These are phyloP conservation scores for Neotoxoptera formosana DNA, from an alignment of 1,140 invertebrate species.

Conservation along the genomic window DNA sequence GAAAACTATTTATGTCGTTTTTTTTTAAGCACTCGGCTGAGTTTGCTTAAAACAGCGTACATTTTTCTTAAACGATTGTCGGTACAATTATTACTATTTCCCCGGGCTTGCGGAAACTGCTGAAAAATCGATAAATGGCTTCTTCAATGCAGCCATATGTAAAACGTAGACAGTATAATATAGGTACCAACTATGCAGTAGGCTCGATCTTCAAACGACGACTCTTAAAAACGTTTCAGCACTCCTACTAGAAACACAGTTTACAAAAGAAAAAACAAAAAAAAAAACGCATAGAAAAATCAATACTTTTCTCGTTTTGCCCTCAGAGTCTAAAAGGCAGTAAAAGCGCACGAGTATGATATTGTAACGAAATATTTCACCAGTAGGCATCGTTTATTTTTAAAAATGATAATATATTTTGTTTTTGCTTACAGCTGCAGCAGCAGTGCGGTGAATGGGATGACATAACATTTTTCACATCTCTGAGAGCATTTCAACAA, in stretches of 20 bases:
- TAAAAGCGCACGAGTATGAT: not conserved
- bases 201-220: not conserved
- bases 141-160: not conserved
- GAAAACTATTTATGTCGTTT: too few species aligned
- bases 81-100: not conserved
- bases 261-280: not conserved
- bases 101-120: not conserved
- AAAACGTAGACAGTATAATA: not conserved
- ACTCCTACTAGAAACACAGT: not conserved
- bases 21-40: not conserved
- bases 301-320: not conserved
- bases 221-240: not conserved
- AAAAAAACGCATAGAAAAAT: not conserved
- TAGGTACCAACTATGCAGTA: not conserved
- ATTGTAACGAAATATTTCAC: not conserved
- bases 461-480: not conserved
- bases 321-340: not conserved
- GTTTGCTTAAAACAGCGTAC: not conserved
- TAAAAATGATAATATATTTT: not conserved
- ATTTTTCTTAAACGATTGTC: not conserved
- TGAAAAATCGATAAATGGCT: not conserved
- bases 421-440: not conserved
- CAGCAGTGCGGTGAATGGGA: too few species aligned
- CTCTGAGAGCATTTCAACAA: not conserved
- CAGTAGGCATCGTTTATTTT: not conserved